phyloP scores from a whole-genome alignment of 92 coral and sea anemone genomes.

The Actinostola sp. region DNA sequence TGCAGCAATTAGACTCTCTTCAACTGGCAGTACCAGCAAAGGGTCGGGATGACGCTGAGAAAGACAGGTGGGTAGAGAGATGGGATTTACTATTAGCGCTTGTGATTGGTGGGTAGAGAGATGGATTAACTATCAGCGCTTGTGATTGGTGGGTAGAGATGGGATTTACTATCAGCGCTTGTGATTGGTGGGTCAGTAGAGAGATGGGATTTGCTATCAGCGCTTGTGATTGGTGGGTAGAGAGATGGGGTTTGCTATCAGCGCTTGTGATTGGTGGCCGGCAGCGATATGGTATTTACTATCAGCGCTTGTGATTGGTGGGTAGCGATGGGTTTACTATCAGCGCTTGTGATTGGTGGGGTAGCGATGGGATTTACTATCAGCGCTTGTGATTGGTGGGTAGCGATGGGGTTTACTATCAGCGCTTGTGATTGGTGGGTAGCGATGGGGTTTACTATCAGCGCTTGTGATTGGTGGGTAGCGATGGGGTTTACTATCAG shows the following conservation, averaged over 20 bases:
- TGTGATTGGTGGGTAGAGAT: background rate
- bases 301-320: background rate
- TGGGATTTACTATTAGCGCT: too few relatives aligned
- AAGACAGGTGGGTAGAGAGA: slow-evolving; percentile 76
- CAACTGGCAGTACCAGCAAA: slow-evolving; percentile 79
- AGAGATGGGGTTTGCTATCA: background rate
- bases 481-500: background rate
- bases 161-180: background rate
- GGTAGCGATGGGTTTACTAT: too few relatives aligned
- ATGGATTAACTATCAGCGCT: background rate
- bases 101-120: too few relatives aligned
- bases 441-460: background rate
- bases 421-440: background rate
- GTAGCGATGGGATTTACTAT: too few relatives aligned
- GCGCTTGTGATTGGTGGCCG: background rate
- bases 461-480: background rate
- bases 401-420: background rate
- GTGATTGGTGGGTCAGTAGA: background rate
- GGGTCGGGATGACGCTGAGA: slow-evolving; percentile 76
- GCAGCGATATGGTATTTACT: background rate
- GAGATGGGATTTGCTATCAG: too few relatives aligned
- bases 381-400: background rate
- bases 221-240: background rate
- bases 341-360: background rate
- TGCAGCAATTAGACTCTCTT: slow-evolving; percentile 85